Conservation (phyloP, 37 sponge, comb jelly and placozoan genomes). For the Beroe forskalii region DNA sequence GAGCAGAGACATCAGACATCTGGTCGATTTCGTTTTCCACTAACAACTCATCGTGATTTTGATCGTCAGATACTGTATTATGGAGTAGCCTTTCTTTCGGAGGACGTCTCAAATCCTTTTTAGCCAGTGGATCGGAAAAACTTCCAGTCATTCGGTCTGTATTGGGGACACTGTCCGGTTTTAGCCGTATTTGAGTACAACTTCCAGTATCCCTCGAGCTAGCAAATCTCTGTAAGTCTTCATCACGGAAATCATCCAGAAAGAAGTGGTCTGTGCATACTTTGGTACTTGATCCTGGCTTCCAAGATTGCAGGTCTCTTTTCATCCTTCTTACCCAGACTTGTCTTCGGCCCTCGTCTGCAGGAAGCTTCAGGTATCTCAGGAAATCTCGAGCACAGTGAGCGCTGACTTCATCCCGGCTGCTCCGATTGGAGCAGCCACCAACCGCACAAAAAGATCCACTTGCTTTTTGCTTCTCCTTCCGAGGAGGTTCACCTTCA, state of each 20-base stretch:
- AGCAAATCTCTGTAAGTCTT: background rate
- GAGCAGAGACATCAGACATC: too few species aligned
- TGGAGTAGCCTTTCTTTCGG: background rate
- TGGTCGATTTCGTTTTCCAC: too few species aligned
- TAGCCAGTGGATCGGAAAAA: background rate
- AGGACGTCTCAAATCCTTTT: background rate
- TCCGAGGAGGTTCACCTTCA: background rate
- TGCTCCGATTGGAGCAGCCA: background rate
- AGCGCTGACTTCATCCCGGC: background rate
- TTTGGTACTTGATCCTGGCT: background rate
- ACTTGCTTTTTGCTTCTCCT: background rate
- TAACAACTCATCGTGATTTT: too few species aligned
- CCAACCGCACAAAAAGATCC: background rate
- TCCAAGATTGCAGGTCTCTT: background rate
- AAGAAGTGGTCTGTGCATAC: background rate
- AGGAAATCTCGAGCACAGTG: background rate
- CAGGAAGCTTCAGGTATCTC: background rate
- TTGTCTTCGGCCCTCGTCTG: background rate
- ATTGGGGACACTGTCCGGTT: background rate
- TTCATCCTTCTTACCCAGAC: background rate
- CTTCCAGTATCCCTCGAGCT: background rate
- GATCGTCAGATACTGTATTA: too few species aligned
- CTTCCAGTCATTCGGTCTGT: background rate
- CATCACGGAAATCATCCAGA: background rate
- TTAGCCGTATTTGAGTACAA: background rate